Evolutionary conservation across 2,888 invertebrate genomes (phyloP), one percentile per base, ranked within the genome.

Genomic region (Ceraclea dissimilis): DNA sequence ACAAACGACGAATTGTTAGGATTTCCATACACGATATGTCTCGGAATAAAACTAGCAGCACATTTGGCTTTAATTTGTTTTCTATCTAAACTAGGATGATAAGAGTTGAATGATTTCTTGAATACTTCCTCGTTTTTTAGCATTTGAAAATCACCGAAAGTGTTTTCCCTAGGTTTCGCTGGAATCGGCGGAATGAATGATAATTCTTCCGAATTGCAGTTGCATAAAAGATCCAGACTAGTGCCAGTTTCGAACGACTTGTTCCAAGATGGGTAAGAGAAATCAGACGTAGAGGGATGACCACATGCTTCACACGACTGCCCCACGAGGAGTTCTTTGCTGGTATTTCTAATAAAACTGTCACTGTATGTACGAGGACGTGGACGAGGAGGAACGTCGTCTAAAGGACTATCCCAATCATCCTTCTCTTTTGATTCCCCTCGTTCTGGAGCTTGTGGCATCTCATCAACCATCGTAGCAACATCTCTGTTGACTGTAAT

Each of bases 401-500:
- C 48, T 21, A 63, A 66, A 18, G 51, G 47, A n/a, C 54, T 47
- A 5, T 51, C 20, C 22, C 51, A 26, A n/a, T 50, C 33, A 6
- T 44, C 39, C 11, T 33, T 52, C 13, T 47, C 49, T 8, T 20
- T 33, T 2, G 21, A 44, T 11, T 55, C 51, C 49, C 52, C 52
- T 52, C 54, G 49, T n/a, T 56, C 57, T 18, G 44, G 26, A 21
- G 52, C 52, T 10, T 54, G 59, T 17, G 57, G 52, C 4, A 58
- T 56, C 16, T 58, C 61, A 43, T 75, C 77, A 65, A 76, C 72
- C 77, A 77, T 78, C 34, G 78, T 78, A 60, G 76, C 69, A 11
- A 75, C 78, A 65, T 78, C 78, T 21, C 78, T 72, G 65, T 78
- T 78, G 56, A 78, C 78, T 50, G 72, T 73, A 62, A 78, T 77